phyloP scores from a whole-genome alignment of 2,888 invertebrate genomes.

The Chymomyza amoena region DNA sequence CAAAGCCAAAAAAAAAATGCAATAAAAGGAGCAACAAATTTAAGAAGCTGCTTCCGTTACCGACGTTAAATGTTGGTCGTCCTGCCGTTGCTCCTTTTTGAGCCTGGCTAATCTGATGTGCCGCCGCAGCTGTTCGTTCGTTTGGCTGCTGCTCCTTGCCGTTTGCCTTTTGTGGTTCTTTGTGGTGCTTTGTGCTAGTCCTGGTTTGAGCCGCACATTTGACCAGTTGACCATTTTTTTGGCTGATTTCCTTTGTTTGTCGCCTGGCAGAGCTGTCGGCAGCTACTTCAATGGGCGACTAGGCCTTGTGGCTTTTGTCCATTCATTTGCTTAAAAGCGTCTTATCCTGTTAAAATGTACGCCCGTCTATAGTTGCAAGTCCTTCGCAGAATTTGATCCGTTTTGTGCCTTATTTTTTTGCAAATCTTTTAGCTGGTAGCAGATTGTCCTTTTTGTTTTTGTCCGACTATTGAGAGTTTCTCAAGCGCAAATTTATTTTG shows the following conservation, averaged over 20 bases:
- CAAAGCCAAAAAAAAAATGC: neutral
- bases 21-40: neutral
- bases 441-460: neutral
- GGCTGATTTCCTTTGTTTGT: neutral
- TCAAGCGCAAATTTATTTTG: neutral
- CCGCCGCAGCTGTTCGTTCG: neutral
- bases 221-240: constrained; percentile 14
- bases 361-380: constrained; percentile 6
- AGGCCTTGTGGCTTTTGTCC: neutral
- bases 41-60: neutral
- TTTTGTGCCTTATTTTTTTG: neutral
- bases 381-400: neutral
- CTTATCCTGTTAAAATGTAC: constrained; percentile 14
- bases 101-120: neutral
- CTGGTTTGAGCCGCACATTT: constrained; percentile 1
- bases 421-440: neutral
- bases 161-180: constrained; percentile 12
- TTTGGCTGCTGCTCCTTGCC: constrained; percentile 3
- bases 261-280: neutral
- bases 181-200: neutral
- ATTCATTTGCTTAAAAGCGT: constrained; percentile 2
- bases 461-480: neutral
- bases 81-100: neutral
- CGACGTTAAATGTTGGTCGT: neutral
- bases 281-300: constrained; percentile 2